phyloP scores from a whole-genome alignment of 2,888 invertebrate genomes.

The Julus scanicus region DNA sequence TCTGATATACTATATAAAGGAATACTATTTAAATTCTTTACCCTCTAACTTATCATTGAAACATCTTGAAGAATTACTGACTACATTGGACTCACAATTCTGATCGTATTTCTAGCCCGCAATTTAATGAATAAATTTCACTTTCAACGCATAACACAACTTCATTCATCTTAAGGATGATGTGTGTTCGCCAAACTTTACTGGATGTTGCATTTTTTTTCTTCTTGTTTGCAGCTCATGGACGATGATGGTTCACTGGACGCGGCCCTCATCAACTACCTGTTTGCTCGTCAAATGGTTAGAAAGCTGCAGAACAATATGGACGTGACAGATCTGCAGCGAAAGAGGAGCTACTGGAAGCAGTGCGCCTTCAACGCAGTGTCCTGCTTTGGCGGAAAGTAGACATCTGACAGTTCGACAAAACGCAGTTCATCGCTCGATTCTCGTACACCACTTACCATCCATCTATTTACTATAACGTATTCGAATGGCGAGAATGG shows the following conservation, averaged over 20 bases:
- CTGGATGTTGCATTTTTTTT: not conserved
- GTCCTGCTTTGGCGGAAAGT: constrained; percentile 69
- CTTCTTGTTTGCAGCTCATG: constrained; percentile 58
- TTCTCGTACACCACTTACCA: not conserved
- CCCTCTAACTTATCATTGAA: too few species aligned
- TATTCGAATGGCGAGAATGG: not conserved
- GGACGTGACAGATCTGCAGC: constrained; percentile 68
- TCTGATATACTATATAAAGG: too few species aligned
- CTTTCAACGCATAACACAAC: too few species aligned
- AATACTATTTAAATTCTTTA: too few species aligned
- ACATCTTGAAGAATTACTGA: too few species aligned
- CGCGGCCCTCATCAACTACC: constrained; percentile 69
- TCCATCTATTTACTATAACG: constrained; percentile 16
- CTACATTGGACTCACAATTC: too few species aligned
- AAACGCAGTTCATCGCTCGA: constrained; percentile 3
- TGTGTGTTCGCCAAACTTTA: too few species aligned
- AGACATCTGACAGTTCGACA: not conserved
- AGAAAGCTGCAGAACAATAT: constrained; percentile 71
- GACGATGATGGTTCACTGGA: constrained; percentile 66
- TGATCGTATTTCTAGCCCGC: too few species aligned
- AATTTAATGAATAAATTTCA: too few species aligned
- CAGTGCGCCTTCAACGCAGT: constrained; percentile 73
- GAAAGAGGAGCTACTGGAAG: constrained; percentile 71
- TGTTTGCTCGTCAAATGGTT: constrained; percentile 69
- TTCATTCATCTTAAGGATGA: too few species aligned